Percentiles rank a stretch among this genome's conserved stretches.
These are phyloP conservation scores for Caenorhabditis panamensis DNA, from an alignment of 2,888 invertebrate species.

Conservation along the genomic window DNA sequence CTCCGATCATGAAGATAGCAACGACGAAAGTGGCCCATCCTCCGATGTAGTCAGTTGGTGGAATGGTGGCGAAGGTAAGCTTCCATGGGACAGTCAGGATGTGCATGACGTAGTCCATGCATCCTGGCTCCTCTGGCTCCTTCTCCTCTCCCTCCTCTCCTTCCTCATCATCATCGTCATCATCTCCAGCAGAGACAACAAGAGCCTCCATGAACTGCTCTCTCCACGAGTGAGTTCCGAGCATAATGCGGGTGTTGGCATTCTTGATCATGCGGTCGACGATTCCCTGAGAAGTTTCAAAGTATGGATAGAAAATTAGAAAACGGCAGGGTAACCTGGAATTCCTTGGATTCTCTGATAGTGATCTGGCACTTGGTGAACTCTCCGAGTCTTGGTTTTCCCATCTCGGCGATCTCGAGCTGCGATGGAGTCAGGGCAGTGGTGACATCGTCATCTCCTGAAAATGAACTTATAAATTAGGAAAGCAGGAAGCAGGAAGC, in stretches of 20 bases:
- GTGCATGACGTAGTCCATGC: conserved; percentile 95
- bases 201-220: conserved; percentile 98
- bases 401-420: conserved; percentile 85
- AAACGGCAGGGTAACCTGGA: conserved; percentile 87
- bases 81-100: conserved; percentile 98
- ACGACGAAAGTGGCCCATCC: conserved; percentile 96
- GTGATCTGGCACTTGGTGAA: conserved; percentile 90
- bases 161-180: conserved; percentile 78
- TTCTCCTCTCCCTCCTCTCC: conserved; percentile 80
- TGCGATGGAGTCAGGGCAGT: conserved; percentile 81
- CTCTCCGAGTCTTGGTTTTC: conserved; percentile 93
- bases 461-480: not conserved
- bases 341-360: conserved; percentile 97
- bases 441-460: conserved; percentile 68
- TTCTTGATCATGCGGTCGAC: conserved; percentile 98
- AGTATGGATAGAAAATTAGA: not conserved
- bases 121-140: conserved; percentile 86
- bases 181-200: conserved; percentile 82
- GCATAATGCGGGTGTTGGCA: conserved; percentile 93
- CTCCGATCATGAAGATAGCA: conserved; percentile 93
- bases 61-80: conserved; percentile 95
- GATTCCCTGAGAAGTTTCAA: conserved; percentile 82
- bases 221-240: conserved; percentile 97
- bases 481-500: not conserved
- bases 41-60: conserved; percentile 95